Evolutionary conservation across 30 jellyfish, hydroid and myxozoan species (phyloP).

Genomic region (Chrysaora quinquecirrha): DNA sequence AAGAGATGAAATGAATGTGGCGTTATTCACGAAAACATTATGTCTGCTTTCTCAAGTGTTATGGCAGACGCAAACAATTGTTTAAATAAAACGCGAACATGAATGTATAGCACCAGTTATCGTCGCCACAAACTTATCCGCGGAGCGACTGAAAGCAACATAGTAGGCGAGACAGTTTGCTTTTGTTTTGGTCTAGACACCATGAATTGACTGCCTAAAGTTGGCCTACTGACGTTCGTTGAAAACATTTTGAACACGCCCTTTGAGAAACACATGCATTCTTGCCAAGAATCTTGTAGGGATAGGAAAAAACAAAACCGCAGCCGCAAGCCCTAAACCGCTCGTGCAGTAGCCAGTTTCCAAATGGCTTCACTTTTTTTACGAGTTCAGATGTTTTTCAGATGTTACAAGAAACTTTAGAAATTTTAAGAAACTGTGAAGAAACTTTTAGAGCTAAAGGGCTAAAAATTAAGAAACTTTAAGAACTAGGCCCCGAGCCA

Average conservation of each 20-base stretch:
- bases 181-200: slow-evolving; percentile 7
- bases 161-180: neutral
- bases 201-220: neutral
- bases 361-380: too few species aligned
- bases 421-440: too few species aligned
- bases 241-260: slow-evolving; percentile 3
- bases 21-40: neutral
- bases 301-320: too few species aligned
- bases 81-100: neutral
- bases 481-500: too few species aligned
- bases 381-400: too few species aligned
- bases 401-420: too few species aligned
- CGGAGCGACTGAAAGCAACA: neutral
- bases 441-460: too few species aligned
- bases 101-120: neutral
- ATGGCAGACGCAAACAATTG: neutral
- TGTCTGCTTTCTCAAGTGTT: neutral
- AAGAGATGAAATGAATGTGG: neutral
- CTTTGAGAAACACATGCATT: neutral
- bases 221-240: neutral
- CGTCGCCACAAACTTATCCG: slow-evolving; percentile 7
- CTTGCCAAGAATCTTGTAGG: too few species aligned
- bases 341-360: too few species aligned
- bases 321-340: too few species aligned
- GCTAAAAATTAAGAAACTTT: too few species aligned